Percentiles rank a stretch among this genome's conserved stretches.
phyloP scores from a whole-genome alignment of 2,797 vertebrate genomes.

The Bufotes viridis region DNA sequence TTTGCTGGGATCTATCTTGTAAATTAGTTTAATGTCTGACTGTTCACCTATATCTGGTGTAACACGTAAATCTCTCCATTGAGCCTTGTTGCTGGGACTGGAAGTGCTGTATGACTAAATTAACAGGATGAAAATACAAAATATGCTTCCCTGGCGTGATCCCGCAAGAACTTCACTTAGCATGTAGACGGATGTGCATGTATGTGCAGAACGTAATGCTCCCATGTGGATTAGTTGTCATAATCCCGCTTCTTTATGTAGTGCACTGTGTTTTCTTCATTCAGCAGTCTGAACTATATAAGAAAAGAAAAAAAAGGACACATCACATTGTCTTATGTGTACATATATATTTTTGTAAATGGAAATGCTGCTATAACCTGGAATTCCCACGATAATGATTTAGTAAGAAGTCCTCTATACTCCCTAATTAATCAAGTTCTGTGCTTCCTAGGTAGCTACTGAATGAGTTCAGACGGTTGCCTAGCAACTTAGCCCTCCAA shows the following conservation, averaged over 20 bases:
- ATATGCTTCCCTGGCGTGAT: not conserved
- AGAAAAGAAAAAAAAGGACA: not conserved
- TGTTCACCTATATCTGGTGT: not conserved
- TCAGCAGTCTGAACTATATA: no score
- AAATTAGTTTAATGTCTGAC: not conserved
- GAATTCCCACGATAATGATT: not conserved
- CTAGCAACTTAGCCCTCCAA: not conserved
- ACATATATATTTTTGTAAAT: not conserved
- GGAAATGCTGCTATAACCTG: not conserved
- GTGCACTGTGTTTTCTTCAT: not conserved
- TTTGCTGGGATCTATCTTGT: no score
- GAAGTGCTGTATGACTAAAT: constrained; percentile 9
- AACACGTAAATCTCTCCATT: not conserved
- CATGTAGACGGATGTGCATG: not conserved
- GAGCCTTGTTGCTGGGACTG: not conserved
- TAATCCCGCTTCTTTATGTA: not conserved
- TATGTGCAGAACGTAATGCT: not conserved
- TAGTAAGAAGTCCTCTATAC: no score
- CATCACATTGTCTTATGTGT: not conserved
- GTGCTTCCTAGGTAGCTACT: no score
- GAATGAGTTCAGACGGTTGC: not conserved
- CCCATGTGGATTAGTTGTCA: not conserved
- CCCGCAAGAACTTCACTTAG: not conserved
- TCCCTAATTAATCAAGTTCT: no score
- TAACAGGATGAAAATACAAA: not conserved